Evolutionary conservation across 1,140 invertebrate species (phyloP).

Genomic region (Paralvinella palmiformis): DNA sequence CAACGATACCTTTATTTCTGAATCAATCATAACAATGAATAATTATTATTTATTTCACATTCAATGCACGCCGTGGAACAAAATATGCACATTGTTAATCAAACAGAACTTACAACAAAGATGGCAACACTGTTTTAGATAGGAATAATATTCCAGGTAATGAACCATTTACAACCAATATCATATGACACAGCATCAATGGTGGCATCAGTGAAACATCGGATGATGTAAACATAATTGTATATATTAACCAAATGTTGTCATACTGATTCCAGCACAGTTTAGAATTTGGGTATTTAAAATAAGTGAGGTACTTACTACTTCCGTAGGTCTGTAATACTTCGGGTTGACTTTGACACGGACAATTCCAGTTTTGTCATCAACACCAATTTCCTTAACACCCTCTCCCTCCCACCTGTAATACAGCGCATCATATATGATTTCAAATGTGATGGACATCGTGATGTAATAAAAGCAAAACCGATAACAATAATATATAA

Average conservation of each 20-base stretch:
- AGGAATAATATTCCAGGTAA: too few species aligned
- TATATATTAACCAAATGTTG: neutral
- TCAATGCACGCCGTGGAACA: neutral
- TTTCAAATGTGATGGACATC: too few species aligned
- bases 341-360: slow-evolving; percentile 87
- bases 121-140: neutral
- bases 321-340: slow-evolving; percentile 96
- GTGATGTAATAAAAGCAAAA: too few species aligned
- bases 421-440: too few species aligned
- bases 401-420: slow-evolving; percentile 80
- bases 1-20: neutral
- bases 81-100: slow-evolving; percentile 1
- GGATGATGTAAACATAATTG: neutral
- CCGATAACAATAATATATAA: too few species aligned
- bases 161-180: slow-evolving; percentile 1
- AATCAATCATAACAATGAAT: neutral
- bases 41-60: neutral
- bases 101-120: neutral
- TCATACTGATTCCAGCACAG: neutral
- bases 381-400: slow-evolving; percentile 78
- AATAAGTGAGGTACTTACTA: slow-evolving; percentile 61
- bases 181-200: neutral
- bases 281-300: neutral
- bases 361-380: slow-evolving; percentile 71
- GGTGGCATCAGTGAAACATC: neutral